Base-by-base conservation (phyloP, 2,888 invertebrate genomes). In the Alcis repandata region DNA sequence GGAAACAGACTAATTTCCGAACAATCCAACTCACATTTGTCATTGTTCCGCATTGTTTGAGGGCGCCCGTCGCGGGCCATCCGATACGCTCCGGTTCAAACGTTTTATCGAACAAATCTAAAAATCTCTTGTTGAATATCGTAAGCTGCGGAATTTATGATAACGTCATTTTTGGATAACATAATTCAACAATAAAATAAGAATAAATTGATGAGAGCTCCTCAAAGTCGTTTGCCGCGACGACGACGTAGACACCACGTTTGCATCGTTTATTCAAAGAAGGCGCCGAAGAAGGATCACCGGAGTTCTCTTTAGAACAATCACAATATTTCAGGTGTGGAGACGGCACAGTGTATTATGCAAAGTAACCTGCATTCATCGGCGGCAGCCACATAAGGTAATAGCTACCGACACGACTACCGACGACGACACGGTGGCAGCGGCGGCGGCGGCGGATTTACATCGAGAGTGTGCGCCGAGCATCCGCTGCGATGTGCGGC, bases 21-120 rank as follows among this genome's bases (percentile, higher is more conserved):
- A 68, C 69, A 61, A 68, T 63, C 40, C 65, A 67, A 64, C 63
- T 69, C 66, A 51, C 66, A 70, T 70, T 69, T 72, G 69, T 72
- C 69, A 70, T 69, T 63, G 64, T 68, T 67, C 43, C 53, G 51
- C 52, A 59, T 59, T 61, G 60, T 49, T 54, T 20, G 46, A 38
- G 52, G 17, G 40, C 49, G 41, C 15, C 17, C 3, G 22, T n/a
- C 49, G 45, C 59, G 45, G 61, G 51, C 7, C 56, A 36, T 46
- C 36, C 53, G 38, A 64, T 40, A 15, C 38, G 27, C 45, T 52
- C 20, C 36, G 53, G 57, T 33, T 46, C 52, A 52, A 59, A 45
- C 48, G 38, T 19, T 53, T 53, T 57, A 46, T 7, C 48, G 36
- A 11, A 10, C 36, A 56, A 57, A 57, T 11, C 32, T 4, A 27